Evolutionary conservation across 92 coral and sea anemone species (phyloP).

Genomic region (Micromussa lordhowensis): DNA sequence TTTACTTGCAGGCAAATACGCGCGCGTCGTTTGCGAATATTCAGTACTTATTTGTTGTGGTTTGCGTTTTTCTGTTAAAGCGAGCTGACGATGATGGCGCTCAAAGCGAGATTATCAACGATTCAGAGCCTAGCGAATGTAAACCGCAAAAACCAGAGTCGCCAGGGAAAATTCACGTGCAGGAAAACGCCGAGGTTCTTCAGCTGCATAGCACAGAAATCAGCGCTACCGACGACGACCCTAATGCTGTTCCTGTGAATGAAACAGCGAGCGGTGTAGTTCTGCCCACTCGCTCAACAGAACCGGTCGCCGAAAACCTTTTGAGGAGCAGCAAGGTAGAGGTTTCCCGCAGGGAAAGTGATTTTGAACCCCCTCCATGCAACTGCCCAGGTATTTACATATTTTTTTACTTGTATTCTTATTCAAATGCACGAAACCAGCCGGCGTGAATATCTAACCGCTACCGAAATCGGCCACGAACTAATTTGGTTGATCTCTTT

Average conservation of each 20-base stretch:
- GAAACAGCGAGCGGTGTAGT: conserved; percentile 39
- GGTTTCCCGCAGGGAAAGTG: conserved; percentile 80
- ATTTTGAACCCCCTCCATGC: conserved; percentile 80
- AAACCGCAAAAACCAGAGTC: conserved; percentile 68
- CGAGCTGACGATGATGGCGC: conserved; percentile 33
- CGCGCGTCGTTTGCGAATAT: conserved; percentile 45
- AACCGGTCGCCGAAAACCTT: conserved; percentile 49
- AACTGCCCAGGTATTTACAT: conserved; percentile 91
- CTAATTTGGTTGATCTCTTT: conserved; percentile 46
- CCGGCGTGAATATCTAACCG: conserved; percentile 42
- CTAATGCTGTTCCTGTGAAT: conserved; percentile 38
- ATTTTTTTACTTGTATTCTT: conserved; percentile 66
- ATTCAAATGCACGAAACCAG: conserved; percentile 63
- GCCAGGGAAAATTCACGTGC: conserved; percentile 48
- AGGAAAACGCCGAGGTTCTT: conserved; percentile 29
- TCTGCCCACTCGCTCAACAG: conserved; percentile 17
- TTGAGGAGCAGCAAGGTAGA: conserved; percentile 60
- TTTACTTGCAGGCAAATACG: conserved; percentile 47
- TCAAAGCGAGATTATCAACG: conserved; percentile 49
- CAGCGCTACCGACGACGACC: conserved; percentile 30
- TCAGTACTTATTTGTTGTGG: conserved; percentile 57
- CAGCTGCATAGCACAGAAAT: conserved; percentile 51
- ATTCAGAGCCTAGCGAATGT: conserved; percentile 40
- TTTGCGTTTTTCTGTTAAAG: conserved; percentile 46
- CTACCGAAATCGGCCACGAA: conserved; percentile 3